A percentile compares a stretch with the other conserved stretches of the same genome.
Evolutionary conservation across 1,140 invertebrate genomes (phyloP).

Genomic region (Carposina sasakii): DNA sequence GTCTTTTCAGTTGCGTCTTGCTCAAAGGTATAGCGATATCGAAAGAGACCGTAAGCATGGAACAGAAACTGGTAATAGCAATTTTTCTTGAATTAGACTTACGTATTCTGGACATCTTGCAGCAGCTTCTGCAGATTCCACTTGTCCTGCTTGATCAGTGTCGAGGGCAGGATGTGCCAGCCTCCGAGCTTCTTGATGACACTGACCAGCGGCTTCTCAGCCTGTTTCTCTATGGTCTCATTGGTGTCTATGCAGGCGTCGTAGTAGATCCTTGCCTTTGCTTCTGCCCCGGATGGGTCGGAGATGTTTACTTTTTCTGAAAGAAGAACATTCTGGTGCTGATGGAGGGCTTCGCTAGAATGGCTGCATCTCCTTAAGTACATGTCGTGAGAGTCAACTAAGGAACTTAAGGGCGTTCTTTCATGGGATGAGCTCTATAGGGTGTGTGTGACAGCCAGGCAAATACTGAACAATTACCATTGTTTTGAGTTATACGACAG

Average conservation of each 20-base stretch:
- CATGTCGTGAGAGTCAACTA: too few species aligned
- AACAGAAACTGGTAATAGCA: neutral
- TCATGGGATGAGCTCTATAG: too few species aligned
- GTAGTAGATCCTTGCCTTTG: slow-evolving; percentile 93
- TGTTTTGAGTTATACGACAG: too few species aligned
- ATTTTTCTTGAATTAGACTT: slow-evolving; percentile 18
- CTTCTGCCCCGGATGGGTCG: slow-evolving; percentile 77
- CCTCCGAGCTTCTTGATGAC: slow-evolving; percentile 83
- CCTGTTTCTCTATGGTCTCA: slow-evolving; percentile 85
- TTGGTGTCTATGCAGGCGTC: slow-evolving; percentile 94
- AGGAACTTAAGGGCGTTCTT: too few species aligned
- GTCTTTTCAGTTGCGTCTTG: too few species aligned
- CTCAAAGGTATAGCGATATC: too few species aligned
- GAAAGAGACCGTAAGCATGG: neutral
- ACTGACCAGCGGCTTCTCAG: slow-evolving; percentile 83
- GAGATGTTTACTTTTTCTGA: slow-evolving; percentile 51
- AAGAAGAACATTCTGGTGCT: too few species aligned
- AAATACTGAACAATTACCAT: too few species aligned
- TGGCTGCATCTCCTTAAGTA: too few species aligned
- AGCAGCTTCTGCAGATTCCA: slow-evolving; percentile 87
- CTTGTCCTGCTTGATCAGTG: slow-evolving; percentile 47
- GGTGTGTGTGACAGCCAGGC: too few species aligned
- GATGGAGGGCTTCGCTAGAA: too few species aligned
- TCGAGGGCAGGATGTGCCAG: slow-evolving; percentile 79
- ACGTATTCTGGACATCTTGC: slow-evolving; percentile 86